Base-by-base conservation (phyloP, 2,113 vertebrate species). In the Melozone crissalis region DNA sequence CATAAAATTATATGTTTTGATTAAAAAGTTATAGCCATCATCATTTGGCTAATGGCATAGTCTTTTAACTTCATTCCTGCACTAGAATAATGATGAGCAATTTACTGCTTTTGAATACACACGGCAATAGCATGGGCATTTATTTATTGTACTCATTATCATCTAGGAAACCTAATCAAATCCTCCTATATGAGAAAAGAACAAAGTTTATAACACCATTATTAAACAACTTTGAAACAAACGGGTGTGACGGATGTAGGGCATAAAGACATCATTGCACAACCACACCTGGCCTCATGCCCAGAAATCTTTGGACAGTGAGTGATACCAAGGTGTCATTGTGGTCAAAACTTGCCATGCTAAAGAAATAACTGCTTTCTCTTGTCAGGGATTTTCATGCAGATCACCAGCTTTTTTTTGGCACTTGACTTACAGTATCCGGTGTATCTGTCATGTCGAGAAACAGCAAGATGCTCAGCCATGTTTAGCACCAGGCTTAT, bases 1-100 rank as follows among this genome's bases (percentile, higher is more conserved):
- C 76, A 95, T 95, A 94, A 96, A 92, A 95, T 90, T 91, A 63
- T 91, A 86, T 81, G 63, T 83, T 96, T 95, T 87, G 84, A 93
- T 95, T 96, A 90, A 94, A 92, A 96, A 87, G 49, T 94, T 74
- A 94, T 91, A 88, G 74, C 72, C 41, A 58, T 91, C 71, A 94
- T 93, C 61, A 89, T 89, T 84, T 92, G 26, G 51, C 33, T 89
- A 90, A 91, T 92, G 92, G 18, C 68, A 91, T 22, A 87, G 74
- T 81, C 51, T 89, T 92, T 69, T 92, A 66, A 93, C 92, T 88
- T 93, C 84, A 89, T 89, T 89, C 75, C 73, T 89, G 82, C 49
- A 61, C 44, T 74, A 93, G 79, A 96, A 95, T 95, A 90, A 94
- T 65, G 63, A 95, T 92, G 62, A 84, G 69, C 65, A 86, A 85